Base-by-base conservation (phyloP, 64 coral and sea anemone species). In the Astreopora myriophthalma region DNA sequence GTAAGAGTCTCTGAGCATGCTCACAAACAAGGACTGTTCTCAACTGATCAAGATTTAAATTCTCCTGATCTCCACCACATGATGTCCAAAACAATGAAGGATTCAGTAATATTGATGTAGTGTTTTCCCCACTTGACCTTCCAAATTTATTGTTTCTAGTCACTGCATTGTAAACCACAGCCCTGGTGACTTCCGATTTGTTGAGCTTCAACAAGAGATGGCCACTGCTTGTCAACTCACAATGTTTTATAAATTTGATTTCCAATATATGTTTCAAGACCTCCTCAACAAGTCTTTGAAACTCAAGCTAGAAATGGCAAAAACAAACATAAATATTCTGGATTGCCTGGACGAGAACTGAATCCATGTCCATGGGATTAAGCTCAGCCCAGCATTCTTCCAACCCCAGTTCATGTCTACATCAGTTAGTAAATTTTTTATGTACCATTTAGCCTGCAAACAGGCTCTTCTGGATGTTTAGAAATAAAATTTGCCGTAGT, bases 21-120 rank as follows among this genome's bases (percentile, higher is more conserved):
- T 83, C 33, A 37, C 52, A 24, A 37, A 83, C 33, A 25, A 83
- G 79, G 5, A 24, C 30, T 83, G 79, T 83, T 83, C 79, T 62
- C 32, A 65, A 17, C 32, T 83, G 52, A 83, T 83, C 79, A 63
- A 83, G 52, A 37, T 37, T 83, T 83, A 83, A 83, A 65, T 83
- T 23, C 20, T 64, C 33, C 22, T 83, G 52, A 61, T 83, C 55
- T 17, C 32, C 33, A 4, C 22, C 34, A 83, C 5, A 6, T 63
- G 57, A 64, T 24, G 30, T 26, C 55, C 31, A 64, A 22, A 83
- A 83, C 5, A 64, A 9, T 22, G 20, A 83, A 17, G 38, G n/a
- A 79, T 76, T 76, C 74, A 76, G 0, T 3, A 76, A 11, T 16
- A 48, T 8, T 26, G 38, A 13, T 26, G 29, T 26, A 57, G 13